Conservation (phyloP, 2,113 vertebrate species). For the Leptosomus discolor region DNA sequence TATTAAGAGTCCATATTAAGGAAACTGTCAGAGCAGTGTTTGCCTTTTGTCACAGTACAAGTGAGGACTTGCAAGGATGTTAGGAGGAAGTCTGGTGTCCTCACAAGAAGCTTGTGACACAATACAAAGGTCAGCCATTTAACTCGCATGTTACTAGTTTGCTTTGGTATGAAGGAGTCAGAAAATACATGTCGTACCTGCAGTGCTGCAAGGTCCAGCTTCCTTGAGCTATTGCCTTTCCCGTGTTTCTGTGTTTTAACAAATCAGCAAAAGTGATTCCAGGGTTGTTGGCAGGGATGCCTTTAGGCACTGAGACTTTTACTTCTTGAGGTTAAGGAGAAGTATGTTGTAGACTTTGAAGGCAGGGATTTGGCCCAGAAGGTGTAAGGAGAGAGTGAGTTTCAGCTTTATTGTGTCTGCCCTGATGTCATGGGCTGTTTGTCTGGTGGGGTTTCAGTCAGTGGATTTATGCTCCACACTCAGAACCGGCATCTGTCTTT, state of each 20-base stretch:
- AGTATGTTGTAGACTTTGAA: background rate
- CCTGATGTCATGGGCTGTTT: background rate
- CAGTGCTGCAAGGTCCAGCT: background rate
- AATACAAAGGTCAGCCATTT: background rate
- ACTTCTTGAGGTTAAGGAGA: background rate
- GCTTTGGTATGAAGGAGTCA: background rate
- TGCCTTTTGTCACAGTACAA: background rate
- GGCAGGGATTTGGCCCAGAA: background rate
- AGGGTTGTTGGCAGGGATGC: background rate
- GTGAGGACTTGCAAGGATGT: background rate
- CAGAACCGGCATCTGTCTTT: background rate
- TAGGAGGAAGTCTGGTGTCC: background rate
- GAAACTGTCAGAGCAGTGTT: background rate
- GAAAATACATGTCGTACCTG: fast-evolving
- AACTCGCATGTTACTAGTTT: background rate
- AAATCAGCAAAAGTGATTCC: background rate
- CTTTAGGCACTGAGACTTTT: background rate
- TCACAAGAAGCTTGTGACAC: background rate
- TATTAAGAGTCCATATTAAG: background rate
- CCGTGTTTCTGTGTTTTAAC: background rate
- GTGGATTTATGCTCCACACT: background rate
- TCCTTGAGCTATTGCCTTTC: background rate
- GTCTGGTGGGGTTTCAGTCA: fast-evolving
- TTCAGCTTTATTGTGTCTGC: background rate
- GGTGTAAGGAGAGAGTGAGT: background rate